phyloP scores from a whole-genome alignment of 2,113 vertebrate species.

The Albula goreensis region DNA sequence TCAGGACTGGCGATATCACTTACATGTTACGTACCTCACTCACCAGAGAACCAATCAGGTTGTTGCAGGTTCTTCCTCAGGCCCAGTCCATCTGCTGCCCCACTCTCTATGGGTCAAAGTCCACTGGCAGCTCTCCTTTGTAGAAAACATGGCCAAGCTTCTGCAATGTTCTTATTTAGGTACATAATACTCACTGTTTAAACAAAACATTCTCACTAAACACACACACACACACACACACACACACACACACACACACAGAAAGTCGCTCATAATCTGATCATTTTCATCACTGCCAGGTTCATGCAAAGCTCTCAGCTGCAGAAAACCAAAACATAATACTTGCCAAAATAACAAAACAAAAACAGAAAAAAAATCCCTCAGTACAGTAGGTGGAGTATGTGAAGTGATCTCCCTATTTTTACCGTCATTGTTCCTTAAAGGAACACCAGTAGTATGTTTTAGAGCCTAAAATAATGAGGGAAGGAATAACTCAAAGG shows the following conservation, averaged over 20 bases:
- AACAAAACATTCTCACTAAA: neutral
- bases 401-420: neutral
- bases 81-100: neutral
- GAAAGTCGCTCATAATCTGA: neutral
- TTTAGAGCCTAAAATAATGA: neutral
- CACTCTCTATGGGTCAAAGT: neutral
- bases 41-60: conserved; percentile 26
- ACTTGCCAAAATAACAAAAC: neutral
- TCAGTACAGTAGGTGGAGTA: neutral
- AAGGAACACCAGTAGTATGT: neutral
- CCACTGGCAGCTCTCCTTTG: neutral
- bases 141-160: neutral
- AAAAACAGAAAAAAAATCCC: neutral
- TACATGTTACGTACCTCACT: no score
- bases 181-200: neutral
- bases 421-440: neutral
- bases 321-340: neutral
- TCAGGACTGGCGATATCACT: neutral
- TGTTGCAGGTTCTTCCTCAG: neutral
- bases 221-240: no score
- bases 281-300: neutral
- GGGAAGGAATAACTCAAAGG: neutral
- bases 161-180: neutral
- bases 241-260: no score
- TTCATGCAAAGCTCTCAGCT: neutral